Conservation (phyloP, 2,113 vertebrate species). For the Syrrhaptes paradoxus region DNA sequence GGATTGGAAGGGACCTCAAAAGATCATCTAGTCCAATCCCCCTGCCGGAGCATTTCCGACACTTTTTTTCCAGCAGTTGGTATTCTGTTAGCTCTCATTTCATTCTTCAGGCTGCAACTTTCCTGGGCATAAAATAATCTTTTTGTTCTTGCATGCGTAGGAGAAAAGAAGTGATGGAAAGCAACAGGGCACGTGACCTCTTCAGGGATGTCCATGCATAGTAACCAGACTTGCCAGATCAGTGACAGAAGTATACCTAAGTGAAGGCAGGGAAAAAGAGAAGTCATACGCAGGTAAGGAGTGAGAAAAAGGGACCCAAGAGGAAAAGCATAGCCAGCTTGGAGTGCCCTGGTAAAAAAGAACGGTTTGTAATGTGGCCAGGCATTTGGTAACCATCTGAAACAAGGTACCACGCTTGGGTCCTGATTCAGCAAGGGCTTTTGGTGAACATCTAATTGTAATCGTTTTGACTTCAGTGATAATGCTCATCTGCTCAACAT, state of each 20-base stretch:
- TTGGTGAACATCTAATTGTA: not conserved
- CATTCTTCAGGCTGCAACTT: not conserved
- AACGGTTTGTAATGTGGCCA: not conserved
- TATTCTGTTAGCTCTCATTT: not conserved
- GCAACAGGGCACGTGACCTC: not conserved
- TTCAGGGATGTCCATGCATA: not conserved
- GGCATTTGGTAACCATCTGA: not conserved
- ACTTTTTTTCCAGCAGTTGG: not conserved
- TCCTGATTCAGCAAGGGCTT: not conserved
- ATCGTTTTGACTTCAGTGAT: conserved; percentile 17
- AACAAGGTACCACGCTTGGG: not conserved
- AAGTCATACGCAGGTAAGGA: not conserved
- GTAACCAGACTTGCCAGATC: not conserved
- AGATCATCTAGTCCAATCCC: no score
- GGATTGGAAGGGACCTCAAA: no score
- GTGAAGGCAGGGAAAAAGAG: not conserved
- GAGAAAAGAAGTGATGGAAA: not conserved
- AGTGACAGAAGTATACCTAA: not conserved
- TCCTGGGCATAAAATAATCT: not conserved
- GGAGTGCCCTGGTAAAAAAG: not conserved
- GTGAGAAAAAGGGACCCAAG: not conserved
- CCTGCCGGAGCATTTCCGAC: no score
- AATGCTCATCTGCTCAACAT: not conserved
- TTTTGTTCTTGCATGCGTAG: not conserved
- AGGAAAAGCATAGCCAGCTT: not conserved